phyloP scores from a whole-genome alignment of 2,113 vertebrate species.

The Dromaius novaehollandiae region DNA sequence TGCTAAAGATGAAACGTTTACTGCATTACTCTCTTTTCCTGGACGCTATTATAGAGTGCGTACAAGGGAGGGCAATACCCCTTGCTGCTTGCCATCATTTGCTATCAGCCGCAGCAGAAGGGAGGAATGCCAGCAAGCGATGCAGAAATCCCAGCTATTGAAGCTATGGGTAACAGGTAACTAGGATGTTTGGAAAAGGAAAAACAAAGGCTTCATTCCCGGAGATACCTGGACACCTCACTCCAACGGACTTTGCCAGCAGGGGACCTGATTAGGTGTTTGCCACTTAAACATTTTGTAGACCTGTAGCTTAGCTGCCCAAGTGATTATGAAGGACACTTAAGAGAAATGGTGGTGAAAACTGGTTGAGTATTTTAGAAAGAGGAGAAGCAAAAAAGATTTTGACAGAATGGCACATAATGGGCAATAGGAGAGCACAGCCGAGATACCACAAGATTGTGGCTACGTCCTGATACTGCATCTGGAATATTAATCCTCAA shows the following conservation, averaged over 20 bases:
- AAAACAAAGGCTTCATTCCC: neutral
- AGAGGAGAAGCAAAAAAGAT: neutral
- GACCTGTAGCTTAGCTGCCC: neutral
- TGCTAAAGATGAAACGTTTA: neutral
- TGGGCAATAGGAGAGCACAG: rapidly evolving
- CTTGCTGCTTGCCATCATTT: neutral
- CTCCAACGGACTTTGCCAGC: neutral
- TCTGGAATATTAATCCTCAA: neutral
- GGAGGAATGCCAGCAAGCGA: neutral
- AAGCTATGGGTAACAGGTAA: neutral
- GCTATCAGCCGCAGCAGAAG: neutral
- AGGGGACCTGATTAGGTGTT: rapidly evolving
- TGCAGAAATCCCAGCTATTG: neutral
- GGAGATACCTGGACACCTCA: neutral
- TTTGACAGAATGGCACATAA: neutral
- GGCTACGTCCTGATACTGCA: neutral
- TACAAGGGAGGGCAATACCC: neutral
- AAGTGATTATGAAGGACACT: neutral
- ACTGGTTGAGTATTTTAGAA: neutral
- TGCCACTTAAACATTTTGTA: neutral
- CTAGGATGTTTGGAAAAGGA: neutral
- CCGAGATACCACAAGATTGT: neutral
- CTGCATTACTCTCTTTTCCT: neutral
- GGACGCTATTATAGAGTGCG: neutral
- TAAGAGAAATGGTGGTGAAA: neutral